Evolutionary conservation across 2,797 vertebrate genomes (phyloP), one percentile per base, ranked within the genome.

Genomic region (Clarias laeviceps): DNA sequence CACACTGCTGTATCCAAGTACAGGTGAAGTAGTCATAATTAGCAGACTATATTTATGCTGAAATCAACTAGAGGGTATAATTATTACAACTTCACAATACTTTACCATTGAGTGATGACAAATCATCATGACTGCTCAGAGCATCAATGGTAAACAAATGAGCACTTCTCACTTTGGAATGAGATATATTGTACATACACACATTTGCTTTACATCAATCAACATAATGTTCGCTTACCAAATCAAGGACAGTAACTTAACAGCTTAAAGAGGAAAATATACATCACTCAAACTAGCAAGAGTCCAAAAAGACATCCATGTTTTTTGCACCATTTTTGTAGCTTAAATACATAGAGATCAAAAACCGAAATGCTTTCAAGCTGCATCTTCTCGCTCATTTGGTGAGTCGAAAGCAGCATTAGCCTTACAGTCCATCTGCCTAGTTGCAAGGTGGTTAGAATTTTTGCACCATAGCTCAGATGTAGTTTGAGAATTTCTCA

Each of bases 21-120:
- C 85, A 88, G 88, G 83, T 87, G 72, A 88, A 82, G 54, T 74
- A 57, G 74, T 8, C n/a, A 29, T 54, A 7, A 54, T 54, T 54
- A 18, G 24, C 72, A 70, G 11, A n/a, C 34, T 27, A 5, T 34
- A 77, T 59, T 34, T 34, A 59, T 27, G 40, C 66, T 66, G 15
- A 15, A 66, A 66, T 66, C 40, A 15, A 76, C 7, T 57, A 32
- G 27, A 57, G 56, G 73, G 18, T 50, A 12, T 50, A 50, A 50
- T 50, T 50, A 50, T 50, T 50, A 50, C 45, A 50, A 50, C 45
- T 50, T 50, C 45, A 50, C 45, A 11, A 50, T 50, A 50, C 45
- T 50, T 12, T 12, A 45, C 1, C 12, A 65, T 12, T 4, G 27
- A 27, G 62, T 69, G 66, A 74, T 0, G 5, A 56, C 45, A 76